Evolutionary conservation across 53 echinoderm and acorn worm genomes (phyloP), one percentile per base, ranked within the genome.

Genomic region (Echinarachnius parma): DNA sequence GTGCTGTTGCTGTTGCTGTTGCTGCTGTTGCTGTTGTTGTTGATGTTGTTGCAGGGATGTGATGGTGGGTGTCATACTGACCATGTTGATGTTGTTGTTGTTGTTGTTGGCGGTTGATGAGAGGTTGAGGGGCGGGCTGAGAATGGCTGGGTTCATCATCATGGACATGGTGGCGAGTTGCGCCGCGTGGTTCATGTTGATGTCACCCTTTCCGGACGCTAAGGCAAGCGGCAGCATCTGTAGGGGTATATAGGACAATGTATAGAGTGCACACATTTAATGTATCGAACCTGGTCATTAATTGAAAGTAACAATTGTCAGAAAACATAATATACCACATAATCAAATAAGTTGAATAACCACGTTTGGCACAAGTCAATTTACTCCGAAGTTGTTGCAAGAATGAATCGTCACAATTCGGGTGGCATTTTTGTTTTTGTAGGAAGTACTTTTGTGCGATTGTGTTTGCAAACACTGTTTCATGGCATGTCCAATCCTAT

Each of bases 111-210:
- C 36, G 10, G 74, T 72, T 4, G 74, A 56, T 3, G 42, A 42
- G 37, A 27, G 34, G 19, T 36, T 35, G 15, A 42, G 36, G 4
- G 74, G 56, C 21, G 48, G 29, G 2, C 55, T 34, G 28, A 72
- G 44, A 9, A 72, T 23, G 18, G 39, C 54, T 3, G 74, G 74
- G 21, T 72, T 72, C 74, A 72, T 72, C 2, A 72, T 56, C 74
- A 72, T 72, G 4, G 74, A 72, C 74, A 72, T 72, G 15, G 74
- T 72, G 3, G 74, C 74, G 54, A 72, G 57, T 45, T 72, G 74
- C 22, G 74, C 74, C 5, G 74, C 74, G 9, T 70, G 70, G 57
- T 55, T 72, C 74, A 72, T 56, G 57, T 72, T 72, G 39, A 72
- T 72, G 39, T 72, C 56, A 23, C 56, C 74, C 56, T 72, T 72